Percentiles rank a stretch among this genome's conserved stretches.
Conservation (phyloP, 2,797 vertebrate species). For the Pelodytes ibericus region DNA sequence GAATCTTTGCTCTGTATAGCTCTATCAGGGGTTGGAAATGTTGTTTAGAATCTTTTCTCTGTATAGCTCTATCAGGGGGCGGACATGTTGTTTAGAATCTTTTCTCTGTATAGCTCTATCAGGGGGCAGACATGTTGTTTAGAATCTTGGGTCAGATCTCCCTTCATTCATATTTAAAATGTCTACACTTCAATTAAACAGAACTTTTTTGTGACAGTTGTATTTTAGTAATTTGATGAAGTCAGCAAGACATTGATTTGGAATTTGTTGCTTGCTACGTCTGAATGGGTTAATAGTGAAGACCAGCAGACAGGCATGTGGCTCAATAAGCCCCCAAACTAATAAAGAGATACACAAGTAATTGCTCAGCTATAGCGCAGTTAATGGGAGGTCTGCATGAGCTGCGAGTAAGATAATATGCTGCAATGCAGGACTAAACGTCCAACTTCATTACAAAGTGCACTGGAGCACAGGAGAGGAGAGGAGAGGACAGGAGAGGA, state of each 20-base stretch:
- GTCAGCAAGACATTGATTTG: neutral
- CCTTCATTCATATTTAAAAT: no score
- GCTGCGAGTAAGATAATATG: constrained; percentile 33
- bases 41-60: no score
- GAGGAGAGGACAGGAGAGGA: constrained; percentile 1
- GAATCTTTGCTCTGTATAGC: no score
- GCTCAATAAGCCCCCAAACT: constrained; percentile 13
- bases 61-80: no score
- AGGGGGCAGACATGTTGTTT: no score
- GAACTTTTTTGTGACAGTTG: no score
- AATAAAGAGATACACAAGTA: constrained; percentile 31
- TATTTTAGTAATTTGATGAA: no score
- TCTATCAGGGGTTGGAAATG: no score
- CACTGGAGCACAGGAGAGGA: constrained; percentile 41
- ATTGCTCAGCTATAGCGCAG: constrained; percentile 10
- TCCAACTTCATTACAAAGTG: constrained; percentile 43
- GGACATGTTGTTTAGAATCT: no score
- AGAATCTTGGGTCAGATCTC: no score
- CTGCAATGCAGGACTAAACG: constrained; percentile 49
- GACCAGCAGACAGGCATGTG: neutral
- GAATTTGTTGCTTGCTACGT: neutral
- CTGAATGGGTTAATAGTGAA: neutral
- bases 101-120: no score
- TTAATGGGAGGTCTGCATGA: constrained; percentile 3
- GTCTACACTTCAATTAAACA: no score